phyloP scores from a whole-genome alignment of 2,113 vertebrate genomes.

The Cardinalis cardinalis region DNA sequence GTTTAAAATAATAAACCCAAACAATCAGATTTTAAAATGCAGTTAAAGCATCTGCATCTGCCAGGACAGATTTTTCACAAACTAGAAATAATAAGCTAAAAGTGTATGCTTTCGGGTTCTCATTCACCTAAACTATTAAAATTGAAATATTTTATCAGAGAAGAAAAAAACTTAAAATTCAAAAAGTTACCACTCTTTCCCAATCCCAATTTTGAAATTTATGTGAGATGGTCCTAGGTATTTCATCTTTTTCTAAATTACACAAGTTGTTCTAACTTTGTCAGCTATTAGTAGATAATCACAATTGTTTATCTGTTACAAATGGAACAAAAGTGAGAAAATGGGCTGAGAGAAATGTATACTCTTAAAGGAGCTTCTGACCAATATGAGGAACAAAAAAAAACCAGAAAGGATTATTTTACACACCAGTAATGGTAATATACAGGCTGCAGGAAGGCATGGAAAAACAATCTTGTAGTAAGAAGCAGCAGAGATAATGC shows the following conservation, averaged over 20 bases:
- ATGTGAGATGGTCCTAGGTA: background rate
- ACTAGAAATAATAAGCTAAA: background rate
- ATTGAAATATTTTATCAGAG: background rate
- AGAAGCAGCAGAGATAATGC: background rate
- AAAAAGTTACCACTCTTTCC: background rate
- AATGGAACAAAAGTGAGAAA: background rate
- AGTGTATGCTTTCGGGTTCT: accelerated
- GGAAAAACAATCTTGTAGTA: background rate
- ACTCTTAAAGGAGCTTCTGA: background rate
- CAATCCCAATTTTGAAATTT: background rate
- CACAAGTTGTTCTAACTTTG: background rate
- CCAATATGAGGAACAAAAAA: background rate
- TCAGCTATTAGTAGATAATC: background rate
- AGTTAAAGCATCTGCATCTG: background rate
- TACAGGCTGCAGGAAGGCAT: background rate
- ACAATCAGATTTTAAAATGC: background rate
- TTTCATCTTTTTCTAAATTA: background rate
- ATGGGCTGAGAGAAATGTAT: background rate
- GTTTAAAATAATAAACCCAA: background rate
- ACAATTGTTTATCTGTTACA: background rate
- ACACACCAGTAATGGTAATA: background rate
- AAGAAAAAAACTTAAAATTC: background rate
- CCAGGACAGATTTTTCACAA: background rate
- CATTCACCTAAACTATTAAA: background rate
- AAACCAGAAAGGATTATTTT: background rate